Conservation (phyloP, 23 tunicate species). For the Trididemnum clinides region DNA sequence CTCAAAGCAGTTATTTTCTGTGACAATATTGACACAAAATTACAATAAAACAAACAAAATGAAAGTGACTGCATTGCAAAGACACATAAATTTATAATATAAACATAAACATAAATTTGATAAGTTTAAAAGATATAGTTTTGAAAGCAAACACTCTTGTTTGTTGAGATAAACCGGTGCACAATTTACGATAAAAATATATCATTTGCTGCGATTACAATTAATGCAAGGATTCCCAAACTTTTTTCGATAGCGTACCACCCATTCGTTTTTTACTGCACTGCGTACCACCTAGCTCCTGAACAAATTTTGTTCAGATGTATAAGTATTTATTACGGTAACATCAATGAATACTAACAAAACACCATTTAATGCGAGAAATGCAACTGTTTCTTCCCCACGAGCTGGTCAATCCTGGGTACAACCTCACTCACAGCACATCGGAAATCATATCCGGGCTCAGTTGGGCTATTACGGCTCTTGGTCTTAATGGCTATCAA, state of each 20-base stretch:
- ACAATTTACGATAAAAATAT: no score
- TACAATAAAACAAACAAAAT: no score
- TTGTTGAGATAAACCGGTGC: no score
- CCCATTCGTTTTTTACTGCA: not conserved
- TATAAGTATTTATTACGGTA: not conserved
- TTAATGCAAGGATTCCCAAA: not conserved
- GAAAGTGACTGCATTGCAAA: no score
- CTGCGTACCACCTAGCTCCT: not conserved
- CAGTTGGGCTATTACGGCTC: not conserved
- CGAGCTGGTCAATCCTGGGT: not conserved
- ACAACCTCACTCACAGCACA: not conserved
- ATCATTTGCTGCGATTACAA: no score
- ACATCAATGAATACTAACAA: not conserved
- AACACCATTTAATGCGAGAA: not conserved
- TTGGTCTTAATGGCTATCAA: not conserved
- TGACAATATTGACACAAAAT: no score
- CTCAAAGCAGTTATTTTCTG: no score
- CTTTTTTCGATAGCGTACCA: not conserved
- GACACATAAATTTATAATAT: no score
- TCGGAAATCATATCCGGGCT: not conserved
- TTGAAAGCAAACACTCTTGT: no score
- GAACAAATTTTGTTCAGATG: not conserved
- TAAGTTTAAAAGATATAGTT: no score
- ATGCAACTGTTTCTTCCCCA: not conserved
- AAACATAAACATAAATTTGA: no score